Evolutionary conservation across 2,113 vertebrate species (phyloP).

Genomic region (Elachura formosa): DNA sequence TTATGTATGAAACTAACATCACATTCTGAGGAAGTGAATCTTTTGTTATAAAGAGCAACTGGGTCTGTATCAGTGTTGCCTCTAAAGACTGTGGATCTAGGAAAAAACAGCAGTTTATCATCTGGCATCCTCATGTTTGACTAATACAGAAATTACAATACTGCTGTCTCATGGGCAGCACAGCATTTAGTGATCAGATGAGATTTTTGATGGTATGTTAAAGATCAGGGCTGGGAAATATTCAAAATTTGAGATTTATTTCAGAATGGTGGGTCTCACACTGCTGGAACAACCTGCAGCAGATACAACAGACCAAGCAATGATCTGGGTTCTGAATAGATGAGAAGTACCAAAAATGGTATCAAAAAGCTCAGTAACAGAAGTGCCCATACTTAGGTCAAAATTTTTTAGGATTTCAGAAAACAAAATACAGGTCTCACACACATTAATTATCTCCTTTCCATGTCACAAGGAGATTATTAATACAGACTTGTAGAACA

Average conservation of each 20-base stretch:
- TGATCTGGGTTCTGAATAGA: neutral
- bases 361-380: neutral
- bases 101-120: neutral
- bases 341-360: neutral
- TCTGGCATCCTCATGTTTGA: neutral
- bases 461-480: neutral
- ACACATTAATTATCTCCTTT: neutral
- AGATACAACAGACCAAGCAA: neutral
- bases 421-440: neutral
- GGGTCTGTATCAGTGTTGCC: neutral
- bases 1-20: neutral
- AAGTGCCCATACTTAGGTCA: neutral
- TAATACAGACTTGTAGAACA: neutral
- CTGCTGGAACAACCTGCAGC: neutral
- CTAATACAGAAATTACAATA: neutral
- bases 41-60: neutral
- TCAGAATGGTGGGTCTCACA: neutral
- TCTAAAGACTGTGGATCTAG: too few relatives aligned
- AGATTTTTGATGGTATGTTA: neutral
- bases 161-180: neutral
- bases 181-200: neutral
- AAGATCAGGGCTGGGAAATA: neutral
- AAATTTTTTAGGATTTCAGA: conserved; percentile 39
- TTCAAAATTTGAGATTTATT: neutral
- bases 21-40: neutral